phyloP scores from a whole-genome alignment of 2,113 vertebrate species.

The Callochromis pleurospilus region DNA sequence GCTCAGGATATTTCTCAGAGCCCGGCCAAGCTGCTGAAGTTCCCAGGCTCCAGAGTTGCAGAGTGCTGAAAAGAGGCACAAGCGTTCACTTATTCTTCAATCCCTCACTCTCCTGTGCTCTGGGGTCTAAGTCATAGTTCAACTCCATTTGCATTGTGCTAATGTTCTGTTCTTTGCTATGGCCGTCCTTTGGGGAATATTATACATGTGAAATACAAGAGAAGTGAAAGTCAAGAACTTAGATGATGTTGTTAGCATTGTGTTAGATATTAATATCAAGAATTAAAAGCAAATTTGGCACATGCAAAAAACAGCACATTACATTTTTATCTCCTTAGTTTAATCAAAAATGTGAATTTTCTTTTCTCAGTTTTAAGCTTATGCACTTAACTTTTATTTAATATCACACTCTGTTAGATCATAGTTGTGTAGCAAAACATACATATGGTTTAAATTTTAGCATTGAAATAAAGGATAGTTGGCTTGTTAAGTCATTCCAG shows the following conservation, averaged over 20 bases:
- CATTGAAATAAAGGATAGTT: neutral
- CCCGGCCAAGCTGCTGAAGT: conserved; percentile 60
- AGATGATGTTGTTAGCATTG: neutral
- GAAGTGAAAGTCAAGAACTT: conserved; percentile 20
- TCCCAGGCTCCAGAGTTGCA: conserved; percentile 72
- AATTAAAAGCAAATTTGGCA: neutral
- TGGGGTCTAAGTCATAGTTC: conserved; percentile 54
- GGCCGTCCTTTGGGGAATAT: neutral
- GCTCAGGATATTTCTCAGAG: conserved; percentile 77
- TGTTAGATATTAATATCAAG: neutral
- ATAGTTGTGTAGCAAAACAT: neutral
- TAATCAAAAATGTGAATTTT: neutral
- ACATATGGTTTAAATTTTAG: neutral
- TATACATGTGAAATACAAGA: neutral
- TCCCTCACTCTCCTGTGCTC: conserved; percentile 26
- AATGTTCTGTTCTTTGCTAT: conserved; percentile 44
- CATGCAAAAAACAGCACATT: neutral
- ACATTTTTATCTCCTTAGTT: neutral
- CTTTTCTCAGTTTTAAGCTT: neutral
- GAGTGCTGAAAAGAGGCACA: conserved; percentile 67
- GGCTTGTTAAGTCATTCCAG: neutral
- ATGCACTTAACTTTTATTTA: neutral
- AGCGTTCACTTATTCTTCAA: conserved; percentile 50
- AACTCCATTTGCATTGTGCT: conserved; percentile 56
- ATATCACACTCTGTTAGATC: neutral